phyloP scores from a whole-genome alignment of 2,113 vertebrate species.

The Ictalurus furcatus region DNA sequence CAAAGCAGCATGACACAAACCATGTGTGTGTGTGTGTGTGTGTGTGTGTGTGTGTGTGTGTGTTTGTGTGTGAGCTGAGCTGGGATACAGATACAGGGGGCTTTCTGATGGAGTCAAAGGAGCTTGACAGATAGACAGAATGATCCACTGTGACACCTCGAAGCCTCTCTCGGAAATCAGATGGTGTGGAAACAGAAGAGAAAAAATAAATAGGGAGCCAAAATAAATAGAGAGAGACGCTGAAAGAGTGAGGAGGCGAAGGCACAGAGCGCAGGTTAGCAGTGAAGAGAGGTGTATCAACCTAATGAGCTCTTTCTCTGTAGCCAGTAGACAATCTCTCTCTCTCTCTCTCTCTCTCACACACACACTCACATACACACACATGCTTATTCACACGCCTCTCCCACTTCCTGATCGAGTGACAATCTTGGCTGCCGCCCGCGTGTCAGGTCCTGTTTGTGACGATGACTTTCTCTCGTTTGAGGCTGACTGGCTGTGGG shows the following conservation, averaged over 20 bases:
- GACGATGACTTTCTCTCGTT: slow-evolving; percentile 39
- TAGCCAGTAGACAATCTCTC: neutral
- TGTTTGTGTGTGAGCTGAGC: neutral
- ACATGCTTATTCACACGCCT: slow-evolving; percentile 29
- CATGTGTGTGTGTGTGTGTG: slow-evolving; percentile 1
- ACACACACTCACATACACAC: neutral
- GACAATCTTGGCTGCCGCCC: slow-evolving; percentile 39
- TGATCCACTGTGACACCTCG: slow-evolving; percentile 34
- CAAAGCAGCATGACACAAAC: slow-evolving; percentile 19
- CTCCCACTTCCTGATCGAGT: slow-evolving; percentile 45
- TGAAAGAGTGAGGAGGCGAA: slow-evolving; percentile 12
- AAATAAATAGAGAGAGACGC: slow-evolving; percentile 5
- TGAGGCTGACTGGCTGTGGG: slow-evolving; percentile 33
- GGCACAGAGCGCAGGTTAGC: slow-evolving; percentile 13
- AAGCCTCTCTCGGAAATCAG: neutral
- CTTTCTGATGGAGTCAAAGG: slow-evolving; percentile 32
- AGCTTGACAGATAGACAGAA: slow-evolving; percentile 34
- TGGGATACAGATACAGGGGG: neutral
- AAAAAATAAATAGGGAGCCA: neutral
- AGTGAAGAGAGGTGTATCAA: slow-evolving; percentile 28
- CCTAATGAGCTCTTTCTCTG: slow-evolving; percentile 50
- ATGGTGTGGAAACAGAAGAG: neutral
- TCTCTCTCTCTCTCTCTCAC: neutral
- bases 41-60: slow-evolving; percentile 6
- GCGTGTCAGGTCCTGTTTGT: slow-evolving; percentile 51